Percentiles rank a stretch among this genome's conserved stretches.
phyloP scores from a whole-genome alignment of 2,888 invertebrate species.

The Trichopria drosophilae region DNA sequence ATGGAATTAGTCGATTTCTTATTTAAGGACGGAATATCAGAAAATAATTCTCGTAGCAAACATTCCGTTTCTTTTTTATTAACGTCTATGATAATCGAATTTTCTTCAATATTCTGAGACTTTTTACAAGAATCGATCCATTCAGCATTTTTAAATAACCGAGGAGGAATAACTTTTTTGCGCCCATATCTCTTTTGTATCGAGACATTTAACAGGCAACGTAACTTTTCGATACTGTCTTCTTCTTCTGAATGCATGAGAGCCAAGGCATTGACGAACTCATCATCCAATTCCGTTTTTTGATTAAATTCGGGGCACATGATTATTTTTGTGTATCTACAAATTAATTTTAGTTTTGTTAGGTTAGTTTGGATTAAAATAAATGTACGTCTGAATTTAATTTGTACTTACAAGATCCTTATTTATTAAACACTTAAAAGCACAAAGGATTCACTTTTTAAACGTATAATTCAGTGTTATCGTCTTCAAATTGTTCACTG shows the following conservation, averaged over 20 bases:
- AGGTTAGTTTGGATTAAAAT: not conserved
- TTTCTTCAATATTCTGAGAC: slow-evolving; percentile 2
- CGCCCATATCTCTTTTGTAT: slow-evolving; percentile 38
- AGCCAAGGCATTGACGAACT: slow-evolving; percentile 42
- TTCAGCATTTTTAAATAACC: slow-evolving; percentile 23
- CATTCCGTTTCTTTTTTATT: no score
- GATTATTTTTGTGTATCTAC: slow-evolving; percentile 1
- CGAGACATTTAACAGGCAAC: slow-evolving; percentile 38
- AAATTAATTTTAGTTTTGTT: not conserved
- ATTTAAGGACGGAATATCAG: slow-evolving; percentile 6
- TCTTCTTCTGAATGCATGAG: slow-evolving; percentile 43
- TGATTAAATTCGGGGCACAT: slow-evolving; percentile 38
- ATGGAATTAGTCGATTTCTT: slow-evolving; percentile 12
- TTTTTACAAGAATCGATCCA: slow-evolving; percentile 1
- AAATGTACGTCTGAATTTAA: no score
- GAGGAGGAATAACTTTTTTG: slow-evolving; percentile 29
- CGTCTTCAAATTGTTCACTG: no score
- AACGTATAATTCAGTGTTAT: no score
- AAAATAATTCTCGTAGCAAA: no score
- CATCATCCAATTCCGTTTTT: slow-evolving; percentile 34
- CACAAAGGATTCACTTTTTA: no score
- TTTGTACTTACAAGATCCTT: no score
- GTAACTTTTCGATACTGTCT: slow-evolving; percentile 43
- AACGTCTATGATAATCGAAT: slow-evolving; percentile 1
- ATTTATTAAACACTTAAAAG: no score